These are phyloP conservation scores for Pristionchus maxplancki DNA, from an alignment of 2,888 invertebrate genomes.

Conservation along the genomic window DNA sequence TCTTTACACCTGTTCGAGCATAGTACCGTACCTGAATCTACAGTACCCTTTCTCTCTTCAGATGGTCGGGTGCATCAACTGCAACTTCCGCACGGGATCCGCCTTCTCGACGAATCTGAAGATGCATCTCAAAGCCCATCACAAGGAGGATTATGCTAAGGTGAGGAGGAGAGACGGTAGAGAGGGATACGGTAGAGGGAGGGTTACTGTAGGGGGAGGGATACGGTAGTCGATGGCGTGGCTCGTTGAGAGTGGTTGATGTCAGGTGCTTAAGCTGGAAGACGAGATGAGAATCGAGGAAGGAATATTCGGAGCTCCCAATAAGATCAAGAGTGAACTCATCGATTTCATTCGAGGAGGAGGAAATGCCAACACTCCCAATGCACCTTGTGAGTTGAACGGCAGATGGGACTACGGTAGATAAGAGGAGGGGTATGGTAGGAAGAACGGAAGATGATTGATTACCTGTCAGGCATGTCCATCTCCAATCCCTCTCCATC, in stretches of 20 bases:
- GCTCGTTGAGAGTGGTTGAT: background rate
- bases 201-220: background rate
- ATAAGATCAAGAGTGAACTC: conserved; percentile 69
- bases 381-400: background rate
- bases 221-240: background rate
- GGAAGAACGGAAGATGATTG: background rate
- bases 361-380: conserved; percentile 66
- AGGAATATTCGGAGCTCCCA: conserved; percentile 65
- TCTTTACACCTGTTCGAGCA: background rate
- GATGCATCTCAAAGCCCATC: conserved; percentile 74
- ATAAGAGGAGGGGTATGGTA: background rate
- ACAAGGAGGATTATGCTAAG: conserved; percentile 70
- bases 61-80: conserved; percentile 73
- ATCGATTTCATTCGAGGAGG: conserved; percentile 70
- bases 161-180: conserved; percentile 51
- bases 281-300: conserved; percentile 70
- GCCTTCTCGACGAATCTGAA: conserved; percentile 74
- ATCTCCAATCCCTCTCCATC: conserved; percentile 58
- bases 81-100: conserved; percentile 72
- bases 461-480: background rate
- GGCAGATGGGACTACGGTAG: background rate
- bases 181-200: background rate
- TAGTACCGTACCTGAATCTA: background rate
- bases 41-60: conserved; percentile 50
- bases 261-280: conserved; percentile 64